Evolutionary conservation across 2,888 invertebrate genomes (phyloP), one percentile per base, ranked within the genome.

Genomic region (Apeira syringaria): DNA sequence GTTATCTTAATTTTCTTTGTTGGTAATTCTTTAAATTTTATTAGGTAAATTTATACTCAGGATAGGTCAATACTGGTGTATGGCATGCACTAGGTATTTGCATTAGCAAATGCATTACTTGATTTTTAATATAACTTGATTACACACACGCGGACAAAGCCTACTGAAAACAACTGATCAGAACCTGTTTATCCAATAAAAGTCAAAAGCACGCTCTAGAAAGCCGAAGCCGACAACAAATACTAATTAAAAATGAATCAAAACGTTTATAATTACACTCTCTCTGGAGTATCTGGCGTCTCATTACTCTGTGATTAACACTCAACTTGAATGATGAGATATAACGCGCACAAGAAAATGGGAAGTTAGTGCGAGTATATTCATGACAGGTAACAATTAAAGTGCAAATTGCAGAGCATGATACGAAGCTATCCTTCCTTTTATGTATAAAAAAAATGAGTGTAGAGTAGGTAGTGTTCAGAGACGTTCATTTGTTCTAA

Each of bases 241-340:
- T 33, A 15, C 29, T 53, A 29, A 47, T 47, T 48, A 53, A 39
- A 45, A 44, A 35, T 27, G 25, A 40, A 50, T 44, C 27, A 44
- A 33, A 36, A 15, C 36, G 26, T 33, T 28, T 11, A 29, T 44
- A 48, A 54, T 54, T 45, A 54, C 33, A 48, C 12, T 39, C 39
- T 24, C 18, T 31, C 37, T n/a, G 39, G 10, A 36, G n/a, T 24
- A 22, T 31, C 37, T n/a, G 39, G 10, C 39, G n/a, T 44, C 40
- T 33, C 10, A 47, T 47, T 34, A 38, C 39, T 26, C 39, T 18
- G 36, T 39, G 27, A 46, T 37, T 40, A 46, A 24, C 34, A 17
- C 41, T 34, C 15, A 13, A n/a, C 36, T 43, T 47, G 51, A 51
- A 48, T 45, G 54, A 54, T 54, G 54, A 33, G 54, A 54, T 42